Base-by-base conservation (phyloP, 2,888 invertebrate species). In the Amphipoea lucens region DNA sequence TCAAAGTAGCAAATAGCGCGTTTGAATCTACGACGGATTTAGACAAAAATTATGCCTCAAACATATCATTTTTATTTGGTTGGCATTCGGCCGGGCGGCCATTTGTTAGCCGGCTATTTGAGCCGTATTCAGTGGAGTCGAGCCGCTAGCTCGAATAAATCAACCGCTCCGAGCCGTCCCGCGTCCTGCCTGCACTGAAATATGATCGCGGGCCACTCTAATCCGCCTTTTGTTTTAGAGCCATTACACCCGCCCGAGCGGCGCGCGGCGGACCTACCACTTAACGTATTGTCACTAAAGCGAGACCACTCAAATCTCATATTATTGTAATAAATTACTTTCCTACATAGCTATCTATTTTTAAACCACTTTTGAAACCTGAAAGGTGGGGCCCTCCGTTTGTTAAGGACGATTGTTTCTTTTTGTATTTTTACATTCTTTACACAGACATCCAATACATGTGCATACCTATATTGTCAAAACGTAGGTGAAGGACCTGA, bases 51-150 rank as follows among this genome's bases (percentile, higher is more conserved):
- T 73, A 91, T 91, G 89, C 84, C 84, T 70, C 85, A 87, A 90
- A 92, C 92, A 92, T 92, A 93, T 93, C 91, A 93, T 93, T 93
- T 94, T 93, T 94, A 92, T 93, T 92, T 91, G 90, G 91, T 87
- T 90, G 90, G 87, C 91, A 84, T 90, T 90, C 84, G 87, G 86
- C 86, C 83, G 89, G 85, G 81, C 86, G 86, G 89, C 91, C 92
- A 92, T 93, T 92, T 90, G 92, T 93, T 90, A 92, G 91, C 78
- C 82, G 86, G 90, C 89, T 89, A 87, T 90, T 90, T 88, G 91
- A 90, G 91, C 90, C 89, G 89, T 84, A 90, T 87, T 89, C 92
- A 87, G 90, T 88, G 85, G 86, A 90, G 89, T 86, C 85, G 88
- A 88, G 89, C 84, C 86, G 88, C 76, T 85, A 77, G 86, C 82